Evolutionary conservation across 2,797 vertebrate species (phyloP).

Genomic region (Phataginus tetradactyla): DNA sequence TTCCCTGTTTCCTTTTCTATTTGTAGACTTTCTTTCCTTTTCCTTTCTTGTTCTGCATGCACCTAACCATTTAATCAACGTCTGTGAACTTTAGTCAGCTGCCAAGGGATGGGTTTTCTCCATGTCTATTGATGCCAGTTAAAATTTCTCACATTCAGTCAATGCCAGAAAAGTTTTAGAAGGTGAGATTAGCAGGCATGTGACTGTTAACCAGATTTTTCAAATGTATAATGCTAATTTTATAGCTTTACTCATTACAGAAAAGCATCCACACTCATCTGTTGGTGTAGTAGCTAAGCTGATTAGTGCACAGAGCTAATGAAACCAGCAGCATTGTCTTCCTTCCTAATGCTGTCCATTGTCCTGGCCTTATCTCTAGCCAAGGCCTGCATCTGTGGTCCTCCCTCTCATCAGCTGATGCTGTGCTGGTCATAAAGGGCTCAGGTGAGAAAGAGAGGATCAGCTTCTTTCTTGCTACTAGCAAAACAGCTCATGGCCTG

Average conservation of each 20-base stretch:
- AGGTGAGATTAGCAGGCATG: neutral
- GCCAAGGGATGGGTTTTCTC: neutral
- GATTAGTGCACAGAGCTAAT: neutral
- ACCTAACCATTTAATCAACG: neutral
- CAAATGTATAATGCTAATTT: constrained; percentile 7
- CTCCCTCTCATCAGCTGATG: neutral
- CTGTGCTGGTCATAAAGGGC: neutral
- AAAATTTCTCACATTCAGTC: constrained; percentile 18
- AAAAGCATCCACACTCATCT: neutral
- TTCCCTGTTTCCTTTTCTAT: neutral
- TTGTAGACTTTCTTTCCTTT: neutral
- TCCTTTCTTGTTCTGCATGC: neutral
- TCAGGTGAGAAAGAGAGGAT: neutral
- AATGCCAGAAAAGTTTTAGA: constrained; percentile 30
- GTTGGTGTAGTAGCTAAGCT: neutral
- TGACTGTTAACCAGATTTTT: neutral
- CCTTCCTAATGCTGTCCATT: neutral
- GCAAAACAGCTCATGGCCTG: neutral
- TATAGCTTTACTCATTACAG: neutral
- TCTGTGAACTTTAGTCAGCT: neutral
- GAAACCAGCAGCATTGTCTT: neutral
- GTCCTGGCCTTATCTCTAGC: neutral
- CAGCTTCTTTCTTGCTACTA: neutral
- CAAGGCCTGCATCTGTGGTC: neutral
- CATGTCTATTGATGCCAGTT: neutral